These are phyloP conservation scores for Asarcornis scutulata DNA, from an alignment of 2,113 vertebrate species.

Conservation along the genomic window DNA sequence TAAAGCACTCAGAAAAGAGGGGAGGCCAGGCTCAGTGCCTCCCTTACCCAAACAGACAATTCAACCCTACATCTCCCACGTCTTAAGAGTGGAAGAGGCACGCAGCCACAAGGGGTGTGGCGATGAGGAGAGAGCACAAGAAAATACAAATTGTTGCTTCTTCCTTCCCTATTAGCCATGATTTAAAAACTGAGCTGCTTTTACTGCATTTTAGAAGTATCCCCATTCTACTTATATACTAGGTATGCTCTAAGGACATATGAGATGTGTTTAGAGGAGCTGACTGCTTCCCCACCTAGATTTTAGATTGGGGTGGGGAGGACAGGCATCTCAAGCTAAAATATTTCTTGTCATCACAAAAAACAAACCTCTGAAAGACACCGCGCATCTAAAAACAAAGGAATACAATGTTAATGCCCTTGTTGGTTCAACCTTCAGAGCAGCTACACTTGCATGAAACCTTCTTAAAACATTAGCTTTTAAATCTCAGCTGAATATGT, in stretches of 20 bases:
- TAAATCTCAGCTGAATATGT: rapidly evolving
- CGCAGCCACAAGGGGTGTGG: not conserved
- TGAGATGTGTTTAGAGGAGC: not conserved
- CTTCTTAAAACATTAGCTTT: not conserved
- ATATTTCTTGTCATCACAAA: not conserved
- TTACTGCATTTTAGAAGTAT: not conserved
- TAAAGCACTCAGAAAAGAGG: not conserved
- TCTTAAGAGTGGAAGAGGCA: not conserved
- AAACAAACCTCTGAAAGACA: not conserved
- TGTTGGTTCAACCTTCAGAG: not conserved
- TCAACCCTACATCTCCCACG: not conserved
- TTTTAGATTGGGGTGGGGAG: not conserved
- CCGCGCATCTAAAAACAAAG: not conserved
- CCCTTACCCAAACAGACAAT: not conserved
- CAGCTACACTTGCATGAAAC: not conserved
- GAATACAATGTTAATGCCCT: not conserved
- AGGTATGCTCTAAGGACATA: not conserved
- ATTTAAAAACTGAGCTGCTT: not conserved
- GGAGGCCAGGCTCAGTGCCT: not conserved
- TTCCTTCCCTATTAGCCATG: not conserved
- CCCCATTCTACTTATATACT: not conserved
- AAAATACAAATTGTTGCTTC: not conserved
- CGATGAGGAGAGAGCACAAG: not conserved
- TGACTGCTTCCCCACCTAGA: not conserved
- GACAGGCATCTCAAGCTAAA: no score